These are phyloP conservation scores for Drosophila oshimai DNA, from an alignment of 1,140 invertebrate genomes.

Conservation along the genomic window DNA sequence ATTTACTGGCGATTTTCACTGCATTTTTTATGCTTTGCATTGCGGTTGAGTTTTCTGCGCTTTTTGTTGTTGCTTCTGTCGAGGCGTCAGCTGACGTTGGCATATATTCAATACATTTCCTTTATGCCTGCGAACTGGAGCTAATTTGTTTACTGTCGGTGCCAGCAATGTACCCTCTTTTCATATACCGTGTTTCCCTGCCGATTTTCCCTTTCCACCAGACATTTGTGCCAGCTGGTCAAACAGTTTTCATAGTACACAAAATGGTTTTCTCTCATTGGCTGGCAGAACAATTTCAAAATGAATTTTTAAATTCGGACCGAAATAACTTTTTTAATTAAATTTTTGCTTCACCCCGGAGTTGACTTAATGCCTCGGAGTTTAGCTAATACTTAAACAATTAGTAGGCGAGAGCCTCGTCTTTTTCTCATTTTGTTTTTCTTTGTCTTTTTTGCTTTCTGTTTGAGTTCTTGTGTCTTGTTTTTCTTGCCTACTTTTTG, in stretches of 20 bases:
- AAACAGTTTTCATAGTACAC: conserved; percentile 23
- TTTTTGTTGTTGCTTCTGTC: conserved; percentile 8
- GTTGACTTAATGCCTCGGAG: conserved; percentile 24
- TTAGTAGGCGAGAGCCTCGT: conserved; percentile 7
- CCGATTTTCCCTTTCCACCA: not conserved
- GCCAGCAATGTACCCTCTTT: conserved; percentile 14
- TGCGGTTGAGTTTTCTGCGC: conserved; percentile 47
- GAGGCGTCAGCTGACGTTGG: conserved; percentile 69
- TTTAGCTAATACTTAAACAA: conserved; percentile 41
- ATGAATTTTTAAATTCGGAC: conserved; percentile 38
- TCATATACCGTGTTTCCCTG: not conserved
- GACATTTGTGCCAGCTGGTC: conserved; percentile 23
- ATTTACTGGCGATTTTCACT: conserved; percentile 49
- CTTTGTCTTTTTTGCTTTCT: conserved; percentile 14
- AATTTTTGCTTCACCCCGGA: conserved; percentile 3
- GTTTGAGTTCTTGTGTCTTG: conserved; percentile 2
- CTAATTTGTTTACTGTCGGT: conserved; percentile 70
- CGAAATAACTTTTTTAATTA: conserved; percentile 51
- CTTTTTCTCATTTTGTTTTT: conserved; percentile 16
- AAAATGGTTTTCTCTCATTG: conserved; percentile 2
- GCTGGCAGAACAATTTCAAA: conserved; percentile 10
- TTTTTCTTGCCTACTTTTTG: not conserved
- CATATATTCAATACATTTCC: conserved; percentile 74
- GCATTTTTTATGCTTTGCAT: conserved; percentile 41
- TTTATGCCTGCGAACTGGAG: conserved; percentile 56